phyloP scores from a whole-genome alignment of 2,888 invertebrate species.

The Napeogenes inachia region DNA sequence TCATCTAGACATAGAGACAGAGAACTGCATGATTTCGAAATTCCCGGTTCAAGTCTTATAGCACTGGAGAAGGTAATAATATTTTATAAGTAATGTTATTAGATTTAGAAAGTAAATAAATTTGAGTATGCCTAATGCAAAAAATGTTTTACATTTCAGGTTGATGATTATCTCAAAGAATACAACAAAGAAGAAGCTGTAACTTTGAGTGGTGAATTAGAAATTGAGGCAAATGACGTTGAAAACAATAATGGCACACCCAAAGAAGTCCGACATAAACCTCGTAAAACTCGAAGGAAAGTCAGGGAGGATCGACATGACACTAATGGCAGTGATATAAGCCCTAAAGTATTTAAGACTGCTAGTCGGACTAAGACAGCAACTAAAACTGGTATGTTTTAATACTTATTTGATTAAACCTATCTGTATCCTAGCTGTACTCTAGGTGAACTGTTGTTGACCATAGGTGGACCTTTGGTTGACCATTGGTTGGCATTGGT shows the following conservation, averaged over 20 bases:
- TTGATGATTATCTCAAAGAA: constrained; percentile 72
- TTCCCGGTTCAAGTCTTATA: constrained; percentile 72
- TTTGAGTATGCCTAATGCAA: neutral
- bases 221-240: constrained; percentile 68
- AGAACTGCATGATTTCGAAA: constrained; percentile 71
- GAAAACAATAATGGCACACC: constrained; percentile 66
- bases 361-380: constrained; percentile 53
- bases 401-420: neutral
- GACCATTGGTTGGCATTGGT: too few relatives aligned
- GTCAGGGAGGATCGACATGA: constrained; percentile 63
- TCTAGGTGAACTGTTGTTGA: too few relatives aligned
- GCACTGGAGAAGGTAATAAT: constrained; percentile 67
- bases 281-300: constrained; percentile 66
- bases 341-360: constrained; percentile 69
- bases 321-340: constrained; percentile 62
- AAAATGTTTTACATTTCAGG: constrained; percentile 35
- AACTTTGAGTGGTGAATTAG: constrained; percentile 70
- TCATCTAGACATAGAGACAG: constrained; percentile 67
- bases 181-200: constrained; percentile 73
- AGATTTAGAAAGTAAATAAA: neutral
- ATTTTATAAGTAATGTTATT: neutral
- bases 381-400: constrained; percentile 51
- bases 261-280: constrained; percentile 63
- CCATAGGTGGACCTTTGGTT: too few relatives aligned
- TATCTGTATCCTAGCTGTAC: too few relatives aligned